Conservation (phyloP, 2,797 vertebrate species). For the Chiroxiphia lanceolata region DNA sequence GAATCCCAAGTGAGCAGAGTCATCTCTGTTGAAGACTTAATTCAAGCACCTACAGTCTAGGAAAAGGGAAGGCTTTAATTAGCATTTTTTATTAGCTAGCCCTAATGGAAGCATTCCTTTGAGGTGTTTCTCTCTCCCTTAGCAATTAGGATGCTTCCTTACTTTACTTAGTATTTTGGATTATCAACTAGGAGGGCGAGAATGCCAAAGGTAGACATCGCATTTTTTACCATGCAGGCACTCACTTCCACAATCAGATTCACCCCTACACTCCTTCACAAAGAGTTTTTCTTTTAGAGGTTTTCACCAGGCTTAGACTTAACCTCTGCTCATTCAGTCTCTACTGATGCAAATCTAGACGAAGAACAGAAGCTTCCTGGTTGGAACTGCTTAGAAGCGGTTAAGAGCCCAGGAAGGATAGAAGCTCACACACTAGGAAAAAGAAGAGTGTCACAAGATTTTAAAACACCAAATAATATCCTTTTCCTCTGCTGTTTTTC, state of each 20-base stretch:
- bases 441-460: background rate
- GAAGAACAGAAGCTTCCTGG: background rate
- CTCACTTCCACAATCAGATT: background rate
- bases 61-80: conserved; percentile 42
- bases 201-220: background rate
- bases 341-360: background rate
- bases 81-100: background rate
- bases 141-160: background rate
- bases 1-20: background rate
- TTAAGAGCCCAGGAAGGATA: background rate
- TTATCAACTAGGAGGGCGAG: background rate
- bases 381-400: background rate
- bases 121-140: background rate
- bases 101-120: background rate
- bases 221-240: background rate
- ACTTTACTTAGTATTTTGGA: background rate
- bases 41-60: background rate
- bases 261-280: background rate
- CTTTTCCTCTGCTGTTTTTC: background rate
- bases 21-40: background rate
- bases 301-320: background rate
- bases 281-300: background rate
- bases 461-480: background rate
- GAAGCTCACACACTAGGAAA: background rate
- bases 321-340: background rate